These are phyloP conservation scores for Tiliacea citrago DNA, from an alignment of 2,888 invertebrate species.

Conservation along the genomic window DNA sequence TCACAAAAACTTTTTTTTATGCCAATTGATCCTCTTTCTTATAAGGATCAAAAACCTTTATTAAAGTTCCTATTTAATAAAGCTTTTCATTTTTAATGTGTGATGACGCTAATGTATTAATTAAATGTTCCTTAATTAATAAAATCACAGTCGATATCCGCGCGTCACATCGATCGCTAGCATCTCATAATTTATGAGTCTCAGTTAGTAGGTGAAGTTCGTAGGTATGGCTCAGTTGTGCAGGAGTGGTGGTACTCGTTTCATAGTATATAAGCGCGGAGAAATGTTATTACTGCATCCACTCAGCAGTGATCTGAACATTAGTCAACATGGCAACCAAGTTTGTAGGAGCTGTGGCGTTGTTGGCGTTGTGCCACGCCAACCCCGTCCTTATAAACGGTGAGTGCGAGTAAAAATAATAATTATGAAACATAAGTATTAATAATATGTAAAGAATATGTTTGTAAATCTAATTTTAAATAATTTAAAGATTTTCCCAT, in stretches of 20 bases:
- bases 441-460: neutral
- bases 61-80: too few species aligned
- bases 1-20: too few species aligned
- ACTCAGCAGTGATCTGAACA: constrained; percentile 75
- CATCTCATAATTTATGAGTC: constrained; percentile 84
- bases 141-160: constrained; percentile 57
- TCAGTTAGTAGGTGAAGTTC: constrained; percentile 87
- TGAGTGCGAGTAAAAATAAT: constrained; percentile 70
- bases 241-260: constrained; percentile 74
- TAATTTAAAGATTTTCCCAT: neutral
- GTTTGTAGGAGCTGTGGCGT: constrained; percentile 80
- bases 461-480: neutral
- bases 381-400: constrained; percentile 83
- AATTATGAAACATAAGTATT: neutral
- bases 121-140: constrained; percentile 59
- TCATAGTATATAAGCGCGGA: constrained; percentile 85
- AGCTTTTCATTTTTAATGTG: too few species aligned
- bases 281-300: constrained; percentile 89
- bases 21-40: too few species aligned
- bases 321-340: constrained; percentile 80
- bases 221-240: constrained; percentile 79
- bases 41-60: too few species aligned
- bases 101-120: constrained; percentile 13
- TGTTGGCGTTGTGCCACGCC: constrained; percentile 81
- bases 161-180: constrained; percentile 73